These are phyloP conservation scores for Clavelina lepadiformis DNA, from an alignment of 23 tunicate genomes.

Conservation along the genomic window DNA sequence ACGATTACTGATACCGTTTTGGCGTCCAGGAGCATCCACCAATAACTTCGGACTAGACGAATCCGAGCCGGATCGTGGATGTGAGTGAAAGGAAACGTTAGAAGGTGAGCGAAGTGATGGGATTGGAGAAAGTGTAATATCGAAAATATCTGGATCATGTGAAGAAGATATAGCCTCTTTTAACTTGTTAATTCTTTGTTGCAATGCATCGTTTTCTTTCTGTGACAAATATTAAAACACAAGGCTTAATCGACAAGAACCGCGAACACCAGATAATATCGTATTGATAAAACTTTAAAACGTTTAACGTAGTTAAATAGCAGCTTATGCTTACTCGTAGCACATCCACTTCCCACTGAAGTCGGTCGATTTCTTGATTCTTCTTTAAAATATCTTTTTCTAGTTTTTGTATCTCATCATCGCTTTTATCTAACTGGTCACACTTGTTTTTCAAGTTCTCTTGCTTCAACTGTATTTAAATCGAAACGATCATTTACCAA, in stretches of 20 bases:
- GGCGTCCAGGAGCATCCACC: not conserved
- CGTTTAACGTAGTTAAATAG: not conserved
- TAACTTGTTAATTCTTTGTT: conserved; percentile 42
- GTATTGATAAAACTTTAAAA: too few relatives aligned
- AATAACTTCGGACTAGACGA: conserved; percentile 23
- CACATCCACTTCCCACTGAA: conserved; percentile 45
- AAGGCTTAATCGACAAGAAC: not conserved
- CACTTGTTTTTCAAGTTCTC: conserved; percentile 23
- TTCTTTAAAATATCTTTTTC: conserved; percentile 38
- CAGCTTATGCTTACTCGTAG: conserved; percentile 17
- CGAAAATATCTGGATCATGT: conserved; percentile 12
- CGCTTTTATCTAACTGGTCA: conserved; percentile 30
- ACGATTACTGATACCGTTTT: conserved; percentile 11
- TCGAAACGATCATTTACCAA: not conserved
- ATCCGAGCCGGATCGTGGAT: conserved; percentile 16
- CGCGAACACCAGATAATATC: not conserved
- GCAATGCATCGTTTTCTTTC: conserved; percentile 54
- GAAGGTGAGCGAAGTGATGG: conserved; percentile 43
- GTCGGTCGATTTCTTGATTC: conserved; percentile 28
- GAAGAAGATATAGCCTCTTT: conserved; percentile 39
- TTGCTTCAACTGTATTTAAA: conserved; percentile 31
- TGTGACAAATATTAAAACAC: not conserved
- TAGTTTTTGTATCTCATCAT: conserved; percentile 49
- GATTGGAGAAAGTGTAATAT: conserved; percentile 20
- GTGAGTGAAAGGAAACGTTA: conserved; percentile 10